Base-by-base conservation (phyloP, 2,888 invertebrate species). In the Hoplodrina blanda region DNA sequence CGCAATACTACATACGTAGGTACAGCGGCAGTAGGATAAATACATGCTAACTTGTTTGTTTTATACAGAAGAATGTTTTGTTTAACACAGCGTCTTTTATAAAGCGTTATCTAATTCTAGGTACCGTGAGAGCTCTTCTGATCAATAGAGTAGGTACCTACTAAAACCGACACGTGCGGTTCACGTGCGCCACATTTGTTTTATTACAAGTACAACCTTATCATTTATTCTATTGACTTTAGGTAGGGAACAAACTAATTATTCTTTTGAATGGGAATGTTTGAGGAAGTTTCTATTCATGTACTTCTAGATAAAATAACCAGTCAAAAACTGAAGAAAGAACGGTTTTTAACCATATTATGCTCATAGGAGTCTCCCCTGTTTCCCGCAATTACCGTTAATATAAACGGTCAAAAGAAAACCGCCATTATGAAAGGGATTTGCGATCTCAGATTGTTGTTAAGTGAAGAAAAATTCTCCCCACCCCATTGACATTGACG, bases 121-220 rank as follows among this genome's bases (percentile, higher is more conserved):
- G 41, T 41, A 41, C 13, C 41, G 20, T 49, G 30, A 44, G 30
- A 49, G 15, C 20, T 44, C 20, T 75, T 55, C 20, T 75, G 54
- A 71, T 68, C 54, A 25, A 75, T 67, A 71, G 49, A 30, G 55
- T 76, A 50, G 25, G 25, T 25, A 25, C n/a, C n/a, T n/a, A n/a
- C 19, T 54, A 53, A 73, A 55, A 19, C 41, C 25, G 50, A 19
- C 76, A 76, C 73, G 73, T 65, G 78, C 30, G 41, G 0, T 11
- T 44, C 73, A 73, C 78, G 60, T 75, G 75, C 5, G 5, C 52
- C 20, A 37, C 63, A 75, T 75, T 55, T 60, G 25, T 49, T 78
- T 46, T 30, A 50, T 62, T 59, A 46, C 25, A 25, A 33, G 33
- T 59, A 37, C 44, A 44, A 33, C 25, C 49, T 59, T 59, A 59